Percentiles rank a stretch among this genome's conserved stretches.
These are phyloP conservation scores for Eulemur coronatus DNA, from an alignment of 2,797 vertebrate genomes.

Conservation along the genomic window DNA sequence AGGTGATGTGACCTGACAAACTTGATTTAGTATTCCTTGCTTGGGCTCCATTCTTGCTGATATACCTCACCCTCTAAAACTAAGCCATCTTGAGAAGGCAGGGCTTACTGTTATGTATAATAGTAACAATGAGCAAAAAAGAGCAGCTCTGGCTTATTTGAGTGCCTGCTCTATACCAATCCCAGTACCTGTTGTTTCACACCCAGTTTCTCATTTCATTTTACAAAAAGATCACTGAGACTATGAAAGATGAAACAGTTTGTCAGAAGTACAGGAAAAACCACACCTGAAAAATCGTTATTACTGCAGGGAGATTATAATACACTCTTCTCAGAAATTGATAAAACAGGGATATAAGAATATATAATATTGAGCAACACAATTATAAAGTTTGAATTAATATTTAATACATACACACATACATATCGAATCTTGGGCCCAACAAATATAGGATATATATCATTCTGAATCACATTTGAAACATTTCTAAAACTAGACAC, in stretches of 20 bases:
- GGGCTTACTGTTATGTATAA: neutral
- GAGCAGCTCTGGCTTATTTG: neutral
- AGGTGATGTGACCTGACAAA: neutral
- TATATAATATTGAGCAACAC: neutral
- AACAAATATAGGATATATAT: neutral
- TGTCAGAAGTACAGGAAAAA: neutral
- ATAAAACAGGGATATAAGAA: neutral
- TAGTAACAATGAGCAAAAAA: neutral
- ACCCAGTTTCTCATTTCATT: neutral
- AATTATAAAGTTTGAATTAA: neutral
- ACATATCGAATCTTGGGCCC: neutral
- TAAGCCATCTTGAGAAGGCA: neutral
- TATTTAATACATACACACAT: neutral
- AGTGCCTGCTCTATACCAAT: neutral
- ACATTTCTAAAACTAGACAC: neutral
- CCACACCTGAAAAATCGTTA: neutral
- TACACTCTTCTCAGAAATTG: neutral
- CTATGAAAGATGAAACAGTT: neutral
- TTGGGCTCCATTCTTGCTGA: neutral
- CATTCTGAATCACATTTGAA: conserved; percentile 20
- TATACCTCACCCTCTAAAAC: neutral
- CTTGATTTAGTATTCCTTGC: neutral
- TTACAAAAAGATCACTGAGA: neutral
- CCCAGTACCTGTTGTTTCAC: neutral
- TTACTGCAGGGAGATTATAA: neutral